A percentile compares a stretch with the other conserved stretches of the same genome.
These are phyloP conservation scores for Stegophylla sp. DNA, from an alignment of 2,888 invertebrate genomes.

Conservation along the genomic window DNA sequence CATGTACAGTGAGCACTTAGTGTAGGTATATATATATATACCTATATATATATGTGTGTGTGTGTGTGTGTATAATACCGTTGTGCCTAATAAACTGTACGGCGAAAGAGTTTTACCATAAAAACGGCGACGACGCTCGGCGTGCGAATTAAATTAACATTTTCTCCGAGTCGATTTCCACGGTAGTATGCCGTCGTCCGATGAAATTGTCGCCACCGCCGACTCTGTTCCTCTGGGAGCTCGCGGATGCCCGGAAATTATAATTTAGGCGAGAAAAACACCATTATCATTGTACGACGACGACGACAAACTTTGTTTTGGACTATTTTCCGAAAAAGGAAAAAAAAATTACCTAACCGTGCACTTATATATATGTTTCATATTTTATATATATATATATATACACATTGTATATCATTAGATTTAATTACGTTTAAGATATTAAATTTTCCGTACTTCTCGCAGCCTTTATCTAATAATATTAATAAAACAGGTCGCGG, in stretches of 20 bases:
- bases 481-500: background rate
- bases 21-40: too few species aligned
- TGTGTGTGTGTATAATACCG: slow-evolving; percentile 1
- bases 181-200: background rate
- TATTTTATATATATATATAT: background rate
- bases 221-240: background rate
- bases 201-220: background rate
- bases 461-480: background rate
- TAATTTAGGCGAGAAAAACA: slow-evolving; percentile 5
- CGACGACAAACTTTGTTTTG: background rate
- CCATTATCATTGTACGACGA: background rate
- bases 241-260: background rate
- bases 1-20: too few species aligned
- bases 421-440: background rate
- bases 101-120: slow-evolving; percentile 11
- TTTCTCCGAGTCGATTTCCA: background rate
- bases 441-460: background rate
- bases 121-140: background rate
- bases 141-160: slow-evolving; percentile 17
- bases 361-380: too few species aligned
- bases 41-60: too few species aligned
- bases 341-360: too few species aligned
- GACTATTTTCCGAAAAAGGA: background rate
- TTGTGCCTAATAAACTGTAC: background rate
- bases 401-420: background rate